Evolutionary conservation across 2,888 invertebrate genomes (phyloP).

Genomic region (Pachycephus smyrnensis): DNA sequence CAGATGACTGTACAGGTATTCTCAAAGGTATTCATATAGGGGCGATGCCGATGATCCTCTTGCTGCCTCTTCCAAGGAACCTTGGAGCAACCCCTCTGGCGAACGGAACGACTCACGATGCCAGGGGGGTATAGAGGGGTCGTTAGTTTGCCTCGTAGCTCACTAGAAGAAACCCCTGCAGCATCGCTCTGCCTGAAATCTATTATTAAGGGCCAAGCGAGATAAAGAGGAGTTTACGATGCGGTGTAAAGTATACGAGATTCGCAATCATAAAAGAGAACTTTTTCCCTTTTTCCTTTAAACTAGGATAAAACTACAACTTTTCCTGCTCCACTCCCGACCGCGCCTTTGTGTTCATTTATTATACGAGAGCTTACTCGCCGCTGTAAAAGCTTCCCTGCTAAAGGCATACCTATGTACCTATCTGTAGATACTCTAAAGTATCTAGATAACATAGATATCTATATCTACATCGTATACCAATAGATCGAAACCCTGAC

Average conservation of each 20-base stretch:
- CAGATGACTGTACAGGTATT: neutral
- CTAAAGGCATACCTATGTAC: neutral
- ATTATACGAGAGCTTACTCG: slow-evolving; percentile 11
- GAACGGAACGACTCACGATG: neutral
- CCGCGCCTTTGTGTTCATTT: slow-evolving; percentile 12
- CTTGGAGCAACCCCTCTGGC: neutral
- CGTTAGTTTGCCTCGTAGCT: neutral
- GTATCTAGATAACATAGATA: neutral
- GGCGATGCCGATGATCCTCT: neutral
- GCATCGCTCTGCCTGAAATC: slow-evolving; percentile 39
- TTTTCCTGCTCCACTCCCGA: slow-evolving; percentile 19
- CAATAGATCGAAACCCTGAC: no score
- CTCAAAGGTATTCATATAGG: neutral
- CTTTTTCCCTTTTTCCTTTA: slow-evolving; percentile 16
- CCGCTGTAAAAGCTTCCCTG: neutral
- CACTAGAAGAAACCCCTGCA: slow-evolving; percentile 1
- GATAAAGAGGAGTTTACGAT: slow-evolving; percentile 44
- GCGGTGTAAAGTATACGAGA: slow-evolving; percentile 48
- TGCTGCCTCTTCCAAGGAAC: neutral
- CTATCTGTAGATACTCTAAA: neutral
- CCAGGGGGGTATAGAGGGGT: neutral
- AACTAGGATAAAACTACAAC: slow-evolving; percentile 35
- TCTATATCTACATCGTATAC: neutral
- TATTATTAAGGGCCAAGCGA: slow-evolving; percentile 46
- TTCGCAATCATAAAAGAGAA: slow-evolving; percentile 49